Conservation (phyloP, 1,140 invertebrate species). For the Plutomurus gul region DNA sequence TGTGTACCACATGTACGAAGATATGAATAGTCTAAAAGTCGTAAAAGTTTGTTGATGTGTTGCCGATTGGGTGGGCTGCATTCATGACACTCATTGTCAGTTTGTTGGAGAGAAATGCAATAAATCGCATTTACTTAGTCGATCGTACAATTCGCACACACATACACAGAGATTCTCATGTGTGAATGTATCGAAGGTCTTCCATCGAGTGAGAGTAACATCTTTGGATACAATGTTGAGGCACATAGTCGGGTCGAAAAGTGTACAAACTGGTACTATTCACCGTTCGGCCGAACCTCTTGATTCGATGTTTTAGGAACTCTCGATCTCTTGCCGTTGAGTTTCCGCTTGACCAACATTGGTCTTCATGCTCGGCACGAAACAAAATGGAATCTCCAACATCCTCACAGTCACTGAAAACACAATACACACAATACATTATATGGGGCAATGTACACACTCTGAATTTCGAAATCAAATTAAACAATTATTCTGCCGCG, state of each 20-base stretch:
- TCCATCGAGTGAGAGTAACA: conserved; percentile 49
- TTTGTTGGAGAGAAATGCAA: background rate
- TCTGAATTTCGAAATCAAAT: background rate
- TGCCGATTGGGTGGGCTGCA: background rate
- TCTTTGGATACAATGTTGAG: conserved; percentile 26
- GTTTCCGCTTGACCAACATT: conserved; percentile 37
- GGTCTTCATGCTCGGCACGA: conserved; percentile 44
- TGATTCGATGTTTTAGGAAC: conserved; percentile 3
- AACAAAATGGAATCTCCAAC: conserved; percentile 45
- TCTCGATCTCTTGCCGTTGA: background rate
- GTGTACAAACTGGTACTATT: conserved; percentile 38
- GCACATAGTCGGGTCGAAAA: conserved; percentile 40
- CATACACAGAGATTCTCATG: conserved; percentile 12
- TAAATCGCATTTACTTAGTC: too few relatives aligned
- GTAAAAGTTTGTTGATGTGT: conserved; percentile 25
- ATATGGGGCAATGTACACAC: background rate
- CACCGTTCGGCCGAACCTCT: conserved; percentile 9
- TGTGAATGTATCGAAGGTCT: conserved; percentile 40
- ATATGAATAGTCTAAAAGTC: conserved; percentile 24
- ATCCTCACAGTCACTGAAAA: conserved; percentile 48
- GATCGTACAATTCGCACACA: too few relatives aligned
- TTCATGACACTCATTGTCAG: conserved; percentile 2
- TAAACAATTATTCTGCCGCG: background rate
- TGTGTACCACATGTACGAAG: conserved; percentile 4
- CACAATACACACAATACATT: conserved; percentile 1